These are phyloP conservation scores for Theocolax elegans DNA, from an alignment of 1,140 invertebrate species.

Conservation along the genomic window DNA sequence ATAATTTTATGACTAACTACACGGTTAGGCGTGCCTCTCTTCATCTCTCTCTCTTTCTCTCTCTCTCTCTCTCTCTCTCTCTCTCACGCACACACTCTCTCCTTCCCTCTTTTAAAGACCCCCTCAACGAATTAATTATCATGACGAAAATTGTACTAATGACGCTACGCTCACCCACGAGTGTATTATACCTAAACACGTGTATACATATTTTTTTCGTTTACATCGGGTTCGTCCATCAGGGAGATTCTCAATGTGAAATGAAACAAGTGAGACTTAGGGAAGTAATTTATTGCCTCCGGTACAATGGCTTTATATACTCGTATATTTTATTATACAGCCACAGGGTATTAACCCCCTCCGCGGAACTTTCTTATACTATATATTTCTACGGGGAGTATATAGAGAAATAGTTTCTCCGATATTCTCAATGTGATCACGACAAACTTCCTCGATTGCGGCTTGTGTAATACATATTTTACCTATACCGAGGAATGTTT, in stretches of 20 bases:
- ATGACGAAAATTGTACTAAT: conserved; percentile 29
- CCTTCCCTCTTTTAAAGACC: no score
- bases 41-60: no score
- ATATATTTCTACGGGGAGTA: neutral
- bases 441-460: neutral
- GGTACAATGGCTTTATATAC: conserved; percentile 2
- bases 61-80: no score
- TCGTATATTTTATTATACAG: conserved; percentile 20
- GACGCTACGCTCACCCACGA: no score
- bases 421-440: neutral
- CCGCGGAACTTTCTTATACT: conserved; percentile 11
- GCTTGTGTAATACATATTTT: no score
- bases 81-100: no score
- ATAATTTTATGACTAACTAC: conserved; percentile 39
- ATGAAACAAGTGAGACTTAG: conserved; percentile 4
- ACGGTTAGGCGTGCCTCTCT: neutral
- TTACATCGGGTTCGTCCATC: no score
- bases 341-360: conserved; percentile 3
- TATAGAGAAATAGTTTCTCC: neutral
- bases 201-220: no score
- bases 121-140: conserved; percentile 40
- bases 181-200: no score
- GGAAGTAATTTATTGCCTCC: neutral
- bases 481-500: neutral
- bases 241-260: no score